Evolutionary conservation across 2,888 invertebrate genomes (phyloP), one percentile per base, ranked within the genome.

Genomic region (Dimorphilus gyrociliatus): DNA sequence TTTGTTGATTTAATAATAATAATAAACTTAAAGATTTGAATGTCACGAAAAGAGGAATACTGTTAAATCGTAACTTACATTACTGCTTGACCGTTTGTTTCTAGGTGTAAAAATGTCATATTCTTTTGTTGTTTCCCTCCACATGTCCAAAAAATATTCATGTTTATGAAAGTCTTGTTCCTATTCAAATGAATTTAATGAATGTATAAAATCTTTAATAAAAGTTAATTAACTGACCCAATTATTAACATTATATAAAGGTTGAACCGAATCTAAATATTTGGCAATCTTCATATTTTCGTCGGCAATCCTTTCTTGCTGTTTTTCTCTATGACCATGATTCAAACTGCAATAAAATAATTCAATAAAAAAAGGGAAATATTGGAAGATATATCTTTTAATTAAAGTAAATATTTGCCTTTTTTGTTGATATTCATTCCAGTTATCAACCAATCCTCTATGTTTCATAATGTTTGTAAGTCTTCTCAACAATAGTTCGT

Each of bases 381-480:
- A 19, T 23, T 10, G 3, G 21, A 13, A 30, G 16, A 21, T 13
- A 30, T 18, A 14, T 7, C n/a, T 25, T 25, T 12, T 12, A 25
- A 12, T 12, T 12, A 7, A 21, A 25, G 7, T 12, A 13, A 25
- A 16, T 16, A 10, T 14, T 23, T 19, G 50, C 53, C 50, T 51
- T 29, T 39, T 44, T 8, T 44, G 36, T 24, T 49, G 40, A 33
- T 53, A 50, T 26, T 48, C 44, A 38, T 54, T 53, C 51, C 51
- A 52, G 40, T 51, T 49, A 35, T 54, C 52, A 16, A 52, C 34
- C 6, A 39, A 35, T 3, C 50, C 47, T 3, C 42, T 42, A n/a
- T 42, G 40, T 33, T 45, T 49, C 46, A 55, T 47, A 25, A 54
- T 53, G 27, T 40, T 34, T 4, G 51, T 48, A 54, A 54, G 53